These are phyloP conservation scores for Calidris pygmaea DNA, from an alignment of 2,113 vertebrate species.

Conservation along the genomic window DNA sequence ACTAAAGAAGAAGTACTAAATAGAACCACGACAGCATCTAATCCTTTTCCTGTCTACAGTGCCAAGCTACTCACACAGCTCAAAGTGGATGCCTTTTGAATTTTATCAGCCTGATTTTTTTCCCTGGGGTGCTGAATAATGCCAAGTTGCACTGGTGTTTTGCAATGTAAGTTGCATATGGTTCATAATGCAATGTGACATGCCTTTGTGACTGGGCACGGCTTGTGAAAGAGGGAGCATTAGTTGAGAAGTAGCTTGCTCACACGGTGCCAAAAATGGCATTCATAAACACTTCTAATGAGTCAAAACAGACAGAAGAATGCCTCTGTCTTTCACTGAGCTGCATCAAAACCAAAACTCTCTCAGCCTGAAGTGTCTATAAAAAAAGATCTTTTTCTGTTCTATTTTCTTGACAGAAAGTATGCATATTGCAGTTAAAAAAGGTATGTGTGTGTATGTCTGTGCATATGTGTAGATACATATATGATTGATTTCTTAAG, in stretches of 20 bases:
- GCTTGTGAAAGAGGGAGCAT: not conserved
- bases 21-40: not conserved
- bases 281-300: not conserved
- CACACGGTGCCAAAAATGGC: not conserved
- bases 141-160: not conserved
- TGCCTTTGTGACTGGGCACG: not conserved
- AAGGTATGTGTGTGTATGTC: not conserved
- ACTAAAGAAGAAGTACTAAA: not conserved
- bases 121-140: not conserved
- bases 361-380: not conserved
- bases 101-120: not conserved
- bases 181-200: not conserved
- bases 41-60: not conserved
- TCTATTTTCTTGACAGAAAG: not conserved
- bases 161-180: not conserved
- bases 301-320: not conserved
- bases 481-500: not conserved
- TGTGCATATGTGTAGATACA: not conserved
- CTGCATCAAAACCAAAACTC: not conserved
- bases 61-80: not conserved
- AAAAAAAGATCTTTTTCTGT: not conserved
- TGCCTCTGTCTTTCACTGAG: not conserved
- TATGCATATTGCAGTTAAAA: not conserved
- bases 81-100: not conserved
- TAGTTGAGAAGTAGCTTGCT: not conserved